These are phyloP conservation scores for Crypturellus tataupa DNA, from an alignment of 2,797 vertebrate genomes.

Conservation along the genomic window DNA sequence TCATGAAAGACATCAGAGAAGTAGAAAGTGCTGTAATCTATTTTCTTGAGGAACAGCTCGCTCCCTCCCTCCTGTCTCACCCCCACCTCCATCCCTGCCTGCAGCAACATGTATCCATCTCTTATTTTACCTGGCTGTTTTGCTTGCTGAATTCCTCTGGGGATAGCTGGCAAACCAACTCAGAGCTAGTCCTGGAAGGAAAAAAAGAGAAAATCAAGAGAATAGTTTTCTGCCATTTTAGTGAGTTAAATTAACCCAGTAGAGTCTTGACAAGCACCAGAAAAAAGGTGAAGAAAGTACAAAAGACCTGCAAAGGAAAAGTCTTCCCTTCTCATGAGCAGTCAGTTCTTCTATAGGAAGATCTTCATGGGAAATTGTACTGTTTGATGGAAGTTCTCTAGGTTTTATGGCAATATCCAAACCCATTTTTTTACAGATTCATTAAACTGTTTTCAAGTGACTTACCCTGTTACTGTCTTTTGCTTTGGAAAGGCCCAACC, in stretches of 20 bases:
- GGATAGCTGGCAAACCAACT: not conserved
- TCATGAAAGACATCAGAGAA: not conserved
- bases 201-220: not conserved
- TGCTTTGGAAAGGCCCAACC: slow-evolving; percentile 89
- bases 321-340: not conserved
- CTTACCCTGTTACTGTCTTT: not conserved
- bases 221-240: not conserved
- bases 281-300: not conserved
- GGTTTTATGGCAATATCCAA: not conserved
- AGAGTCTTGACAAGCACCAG: not conserved
- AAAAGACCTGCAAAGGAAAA: not conserved
- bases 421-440: not conserved
- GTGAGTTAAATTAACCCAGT: not conserved
- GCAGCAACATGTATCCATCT: not conserved
- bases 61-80: not conserved
- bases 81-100: not conserved
- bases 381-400: not conserved
- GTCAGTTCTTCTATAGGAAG: not conserved
- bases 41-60: not conserved
- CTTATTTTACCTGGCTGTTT: not conserved
- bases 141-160: not conserved
- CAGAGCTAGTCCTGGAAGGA: not conserved
- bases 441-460: not conserved
- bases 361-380: not conserved
- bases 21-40: not conserved